Conservation (phyloP, 2,888 invertebrate genomes). For the Boloria selene region DNA sequence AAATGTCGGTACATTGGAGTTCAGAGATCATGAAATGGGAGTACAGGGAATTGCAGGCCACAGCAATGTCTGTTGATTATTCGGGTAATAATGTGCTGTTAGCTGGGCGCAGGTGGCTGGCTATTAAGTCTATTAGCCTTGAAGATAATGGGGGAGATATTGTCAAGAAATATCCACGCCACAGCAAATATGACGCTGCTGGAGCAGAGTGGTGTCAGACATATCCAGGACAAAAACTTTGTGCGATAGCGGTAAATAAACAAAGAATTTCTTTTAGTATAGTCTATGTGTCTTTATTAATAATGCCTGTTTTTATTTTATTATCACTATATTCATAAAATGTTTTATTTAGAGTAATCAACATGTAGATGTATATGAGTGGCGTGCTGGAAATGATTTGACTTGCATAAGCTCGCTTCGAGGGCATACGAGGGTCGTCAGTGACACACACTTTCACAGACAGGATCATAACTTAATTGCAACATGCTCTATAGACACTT, state of each 20-base stretch:
- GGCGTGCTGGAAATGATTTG: constrained; percentile 87
- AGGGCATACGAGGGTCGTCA: constrained; percentile 92
- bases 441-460: constrained; percentile 95
- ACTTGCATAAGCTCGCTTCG: constrained; percentile 87
- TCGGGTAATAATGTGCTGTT: constrained; percentile 92
- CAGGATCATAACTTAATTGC: constrained; percentile 82
- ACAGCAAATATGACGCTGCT: constrained; percentile 96
- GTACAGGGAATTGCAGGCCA: constrained; percentile 94
- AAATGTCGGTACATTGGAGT: constrained; percentile 78
- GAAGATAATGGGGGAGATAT: constrained; percentile 85
- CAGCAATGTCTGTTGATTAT: constrained; percentile 95
- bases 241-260: constrained; percentile 90
- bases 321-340: too few species aligned
- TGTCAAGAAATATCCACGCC: constrained; percentile 90
- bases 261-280: constrained; percentile 16
- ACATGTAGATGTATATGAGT: constrained; percentile 92
- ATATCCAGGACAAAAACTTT: constrained; percentile 88
- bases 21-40: constrained; percentile 84
- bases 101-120: constrained; percentile 91
- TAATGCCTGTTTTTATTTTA: neutral
- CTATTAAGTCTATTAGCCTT: constrained; percentile 87
- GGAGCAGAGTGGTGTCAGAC: constrained; percentile 96
- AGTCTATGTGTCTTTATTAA: too few species aligned
- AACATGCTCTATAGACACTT: constrained; percentile 96
- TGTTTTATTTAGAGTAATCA: constrained; percentile 89